Conservation (phyloP, 2,797 vertebrate genomes). For the Lepilemur septentrionalis region DNA sequence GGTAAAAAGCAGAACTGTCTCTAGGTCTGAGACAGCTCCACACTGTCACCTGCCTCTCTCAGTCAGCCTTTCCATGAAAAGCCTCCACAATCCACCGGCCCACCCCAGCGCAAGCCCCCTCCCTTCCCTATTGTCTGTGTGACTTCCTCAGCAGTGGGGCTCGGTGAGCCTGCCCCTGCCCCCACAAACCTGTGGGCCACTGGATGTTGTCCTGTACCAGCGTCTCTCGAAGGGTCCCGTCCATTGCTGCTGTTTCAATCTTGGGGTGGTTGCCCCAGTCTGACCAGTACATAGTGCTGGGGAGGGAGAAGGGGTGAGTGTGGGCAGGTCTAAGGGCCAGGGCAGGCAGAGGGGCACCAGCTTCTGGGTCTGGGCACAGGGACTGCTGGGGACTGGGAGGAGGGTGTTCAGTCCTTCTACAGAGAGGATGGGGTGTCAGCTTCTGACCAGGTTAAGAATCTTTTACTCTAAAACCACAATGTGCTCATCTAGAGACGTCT, state of each 20-base stretch:
- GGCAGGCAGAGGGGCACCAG: accelerated
- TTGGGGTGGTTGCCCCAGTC: conserved; percentile 99
- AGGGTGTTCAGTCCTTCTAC: background rate
- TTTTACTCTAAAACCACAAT: background rate
- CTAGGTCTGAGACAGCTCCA: accelerated
- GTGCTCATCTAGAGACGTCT: background rate
- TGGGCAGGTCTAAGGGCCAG: background rate
- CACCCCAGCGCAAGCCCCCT: background rate
- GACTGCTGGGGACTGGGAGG: accelerated
- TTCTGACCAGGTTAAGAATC: background rate
- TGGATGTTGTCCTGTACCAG: conserved; percentile 96
- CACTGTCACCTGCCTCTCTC: background rate
- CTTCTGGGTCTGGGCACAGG: background rate
- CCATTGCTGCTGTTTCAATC: conserved; percentile 98
- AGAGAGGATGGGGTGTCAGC: background rate
- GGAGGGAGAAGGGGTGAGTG: conserved; percentile 33
- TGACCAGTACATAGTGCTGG: conserved; percentile 98
- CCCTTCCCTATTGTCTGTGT: accelerated
- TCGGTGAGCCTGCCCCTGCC: accelerated
- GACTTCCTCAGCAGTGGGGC: background rate
- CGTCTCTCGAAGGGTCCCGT: conserved; percentile 94
- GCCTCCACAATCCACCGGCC: background rate
- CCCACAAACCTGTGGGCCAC: conserved; percentile 93
- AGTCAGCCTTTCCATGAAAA: background rate
- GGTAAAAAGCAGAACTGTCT: background rate